These are phyloP conservation scores for Dreissena rostriformis DNA, from an alignment of 1,140 invertebrate species.

Conservation along the genomic window DNA sequence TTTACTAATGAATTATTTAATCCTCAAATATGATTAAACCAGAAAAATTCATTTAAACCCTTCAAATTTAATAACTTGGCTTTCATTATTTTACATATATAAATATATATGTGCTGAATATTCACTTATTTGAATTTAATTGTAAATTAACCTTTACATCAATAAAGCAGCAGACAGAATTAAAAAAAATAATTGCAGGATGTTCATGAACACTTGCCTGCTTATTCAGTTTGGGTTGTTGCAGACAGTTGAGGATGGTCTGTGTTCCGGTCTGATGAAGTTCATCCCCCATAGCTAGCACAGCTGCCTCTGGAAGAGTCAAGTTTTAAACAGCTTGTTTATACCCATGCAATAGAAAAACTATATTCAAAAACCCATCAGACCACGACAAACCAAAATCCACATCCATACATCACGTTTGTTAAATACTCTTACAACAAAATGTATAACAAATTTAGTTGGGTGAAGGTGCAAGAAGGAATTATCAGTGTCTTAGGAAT, in stretches of 20 bases:
- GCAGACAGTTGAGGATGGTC: constrained; percentile 78
- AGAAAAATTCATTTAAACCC: too few species aligned
- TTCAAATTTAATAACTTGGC: too few species aligned
- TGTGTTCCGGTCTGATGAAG: constrained; percentile 81
- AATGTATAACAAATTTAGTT: neutral
- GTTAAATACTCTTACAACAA: neutral
- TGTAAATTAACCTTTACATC: too few species aligned
- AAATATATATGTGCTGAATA: too few species aligned
- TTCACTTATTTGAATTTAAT: too few species aligned
- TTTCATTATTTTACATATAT: too few species aligned
- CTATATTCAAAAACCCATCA: neutral
- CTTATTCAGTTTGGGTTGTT: constrained; percentile 80
- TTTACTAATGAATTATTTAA: too few species aligned
- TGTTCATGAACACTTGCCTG: constrained; percentile 66
- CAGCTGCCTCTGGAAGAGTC: constrained; percentile 72
- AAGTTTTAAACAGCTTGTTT: neutral
- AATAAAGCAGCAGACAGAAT: too few species aligned
- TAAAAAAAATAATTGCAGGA: too few species aligned
- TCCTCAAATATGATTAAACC: too few species aligned
- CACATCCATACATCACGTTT: neutral
- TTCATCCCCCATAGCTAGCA: constrained; percentile 72
- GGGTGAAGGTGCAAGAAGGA: neutral
- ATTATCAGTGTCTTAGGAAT: neutral
- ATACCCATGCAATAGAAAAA: neutral
- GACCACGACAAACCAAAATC: neutral